A percentile compares a stretch with the other conserved stretches of the same genome.
Evolutionary conservation across 2,888 invertebrate species (phyloP).

Genomic region (Phragmatobia fuliginosa): DNA sequence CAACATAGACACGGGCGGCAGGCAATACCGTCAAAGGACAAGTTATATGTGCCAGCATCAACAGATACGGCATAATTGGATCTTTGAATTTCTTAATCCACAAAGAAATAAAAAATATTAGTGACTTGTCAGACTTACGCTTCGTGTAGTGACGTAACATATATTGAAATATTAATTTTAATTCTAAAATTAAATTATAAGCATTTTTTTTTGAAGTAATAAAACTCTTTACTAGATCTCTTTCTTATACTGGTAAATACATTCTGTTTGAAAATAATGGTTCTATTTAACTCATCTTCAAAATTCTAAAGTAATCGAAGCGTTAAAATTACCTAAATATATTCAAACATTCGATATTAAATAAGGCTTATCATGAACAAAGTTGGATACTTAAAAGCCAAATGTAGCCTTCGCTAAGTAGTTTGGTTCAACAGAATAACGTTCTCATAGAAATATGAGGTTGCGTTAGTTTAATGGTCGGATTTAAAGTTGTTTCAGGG

Average conservation of each 20-base stretch:
- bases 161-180: too few relatives aligned
- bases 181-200: too few relatives aligned
- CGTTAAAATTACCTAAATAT: conserved; percentile 25
- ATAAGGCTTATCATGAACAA: conserved; percentile 36
- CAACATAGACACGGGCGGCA: too few relatives aligned
- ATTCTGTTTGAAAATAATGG: neutral
- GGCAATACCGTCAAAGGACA: neutral
- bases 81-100: neutral
- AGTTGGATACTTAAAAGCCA: conserved; percentile 35
- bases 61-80: neutral
- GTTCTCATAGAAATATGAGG: conserved; percentile 38
- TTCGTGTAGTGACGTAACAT: too few relatives aligned
- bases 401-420: conserved; percentile 39
- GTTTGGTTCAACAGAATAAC: conserved; percentile 27
- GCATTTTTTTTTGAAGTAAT: too few relatives aligned
- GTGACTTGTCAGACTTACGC: neutral
- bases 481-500: conserved; percentile 24
- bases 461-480: conserved; percentile 34
- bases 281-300: neutral
- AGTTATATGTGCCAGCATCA: too few relatives aligned
- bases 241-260: neutral
- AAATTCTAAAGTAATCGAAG: conserved; percentile 16
- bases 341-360: conserved; percentile 36
- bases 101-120: neutral
- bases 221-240: too few relatives aligned